Conservation (phyloP, 2,797 vertebrate species). For the Danio choprae region DNA sequence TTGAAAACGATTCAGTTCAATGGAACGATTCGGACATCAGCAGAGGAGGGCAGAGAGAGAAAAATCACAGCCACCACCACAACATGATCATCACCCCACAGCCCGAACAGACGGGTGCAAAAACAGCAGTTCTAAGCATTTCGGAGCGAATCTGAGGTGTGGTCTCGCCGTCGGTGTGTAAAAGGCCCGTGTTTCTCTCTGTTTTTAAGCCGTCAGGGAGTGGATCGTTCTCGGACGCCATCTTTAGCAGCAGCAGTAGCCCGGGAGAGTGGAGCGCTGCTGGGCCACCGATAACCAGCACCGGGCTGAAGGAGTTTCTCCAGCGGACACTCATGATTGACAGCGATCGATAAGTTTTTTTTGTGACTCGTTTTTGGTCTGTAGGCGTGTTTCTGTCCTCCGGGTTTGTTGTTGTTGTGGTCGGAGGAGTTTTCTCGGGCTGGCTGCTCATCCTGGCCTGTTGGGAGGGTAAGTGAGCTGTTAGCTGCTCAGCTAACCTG, state of each 20-base stretch:
- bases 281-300: constrained; percentile 73
- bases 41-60: constrained; percentile 31
- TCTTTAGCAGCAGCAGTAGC: constrained; percentile 77
- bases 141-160: constrained; percentile 42
- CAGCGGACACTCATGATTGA: constrained; percentile 48
- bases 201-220: constrained; percentile 72
- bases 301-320: constrained; percentile 78
- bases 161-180: constrained; percentile 51
- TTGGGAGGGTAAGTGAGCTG: constrained; percentile 77
- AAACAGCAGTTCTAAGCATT: constrained; percentile 8
- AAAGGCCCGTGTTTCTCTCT: constrained; percentile 60
- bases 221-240: constrained; percentile 78
- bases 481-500: constrained; percentile 63
- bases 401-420: constrained; percentile 61
- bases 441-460: constrained; percentile 73
- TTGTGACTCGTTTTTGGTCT: neutral
- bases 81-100: constrained; percentile 48
- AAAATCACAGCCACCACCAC: constrained; percentile 50
- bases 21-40: constrained; percentile 44
- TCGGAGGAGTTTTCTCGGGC: constrained; percentile 65
- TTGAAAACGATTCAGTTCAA: constrained; percentile 19
- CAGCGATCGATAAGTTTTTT: constrained; percentile 54
- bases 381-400: neutral
- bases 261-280: constrained; percentile 71
- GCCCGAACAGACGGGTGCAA: constrained; percentile 24